These are phyloP conservation scores for Stratiolaelaps scimitus DNA, from an alignment of 1,140 invertebrate genomes.

Conservation along the genomic window DNA sequence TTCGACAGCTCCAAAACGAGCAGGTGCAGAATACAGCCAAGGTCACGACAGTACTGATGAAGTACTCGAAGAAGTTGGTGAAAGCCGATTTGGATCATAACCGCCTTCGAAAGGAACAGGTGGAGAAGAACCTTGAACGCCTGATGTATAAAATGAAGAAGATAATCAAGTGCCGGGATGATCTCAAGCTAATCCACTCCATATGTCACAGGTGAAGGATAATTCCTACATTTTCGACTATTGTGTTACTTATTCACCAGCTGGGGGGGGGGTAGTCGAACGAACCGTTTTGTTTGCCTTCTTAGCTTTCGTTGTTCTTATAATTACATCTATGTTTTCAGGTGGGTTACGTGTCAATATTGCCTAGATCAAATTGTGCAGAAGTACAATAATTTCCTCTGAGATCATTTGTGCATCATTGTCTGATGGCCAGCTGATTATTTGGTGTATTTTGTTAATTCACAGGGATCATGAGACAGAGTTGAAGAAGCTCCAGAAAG, in stretches of 20 bases:
- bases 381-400: too few relatives aligned
- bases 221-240: too few relatives aligned
- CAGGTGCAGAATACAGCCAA: slow-evolving; percentile 17
- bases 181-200: slow-evolving; percentile 21
- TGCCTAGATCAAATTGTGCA: too few relatives aligned
- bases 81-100: slow-evolving; percentile 19
- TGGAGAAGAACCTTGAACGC: slow-evolving; percentile 16
- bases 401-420: too few relatives aligned
- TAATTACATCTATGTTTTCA: too few relatives aligned
- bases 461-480: not conserved
- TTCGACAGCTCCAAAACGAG: slow-evolving; percentile 20
- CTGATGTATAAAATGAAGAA: slow-evolving; percentile 27
- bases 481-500: slow-evolving; percentile 12
- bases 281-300: too few relatives aligned
- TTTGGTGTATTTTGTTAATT: too few relatives aligned
- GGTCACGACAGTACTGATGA: slow-evolving; percentile 18
- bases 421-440: too few relatives aligned
- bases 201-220: not conserved
- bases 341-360: too few relatives aligned
- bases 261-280: too few relatives aligned
- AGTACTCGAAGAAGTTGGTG: slow-evolving; percentile 12
- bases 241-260: too few relatives aligned
- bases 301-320: too few relatives aligned
- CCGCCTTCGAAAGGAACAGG: slow-evolving; percentile 20
- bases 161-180: slow-evolving; percentile 24